phyloP scores from a whole-genome alignment of 92 coral and sea anemone genomes.

The Zoanthus sociatus region DNA sequence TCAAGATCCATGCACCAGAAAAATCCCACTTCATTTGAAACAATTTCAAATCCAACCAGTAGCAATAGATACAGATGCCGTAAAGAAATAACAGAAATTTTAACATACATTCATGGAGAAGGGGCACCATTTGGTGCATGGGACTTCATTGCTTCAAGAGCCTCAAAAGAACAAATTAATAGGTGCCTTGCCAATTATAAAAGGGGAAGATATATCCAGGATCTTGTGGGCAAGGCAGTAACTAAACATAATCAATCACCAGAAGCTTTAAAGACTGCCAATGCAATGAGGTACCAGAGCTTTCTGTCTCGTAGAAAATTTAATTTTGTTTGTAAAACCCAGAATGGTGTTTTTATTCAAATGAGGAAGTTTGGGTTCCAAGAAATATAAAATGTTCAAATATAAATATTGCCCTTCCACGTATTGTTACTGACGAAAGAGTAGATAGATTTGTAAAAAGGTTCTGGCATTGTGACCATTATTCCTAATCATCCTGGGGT shows the following conservation, averaged over 20 bases:
- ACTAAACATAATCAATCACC: slow-evolving; percentile 51
- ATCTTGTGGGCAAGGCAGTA: slow-evolving; percentile 74
- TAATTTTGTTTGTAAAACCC: slow-evolving; percentile 60
- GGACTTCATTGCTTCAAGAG: slow-evolving; percentile 64
- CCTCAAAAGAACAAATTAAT: slow-evolving; percentile 53
- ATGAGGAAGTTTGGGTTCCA: slow-evolving; percentile 62
- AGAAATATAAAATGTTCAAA: slow-evolving; percentile 57
- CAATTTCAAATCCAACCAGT: not conserved
- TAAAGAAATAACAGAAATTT: not conserved
- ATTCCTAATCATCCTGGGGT: slow-evolving; percentile 38
- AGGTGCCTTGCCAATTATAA: not conserved
- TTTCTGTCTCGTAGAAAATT: slow-evolving; percentile 55
- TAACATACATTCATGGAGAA: slow-evolving; percentile 59
- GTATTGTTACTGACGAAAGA: slow-evolving; percentile 13
- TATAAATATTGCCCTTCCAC: slow-evolving; percentile 38
- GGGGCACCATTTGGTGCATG: slow-evolving; percentile 73
- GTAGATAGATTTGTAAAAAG: slow-evolving; percentile 48
- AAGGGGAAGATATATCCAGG: slow-evolving; percentile 66
- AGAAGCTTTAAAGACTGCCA: slow-evolving; percentile 55
- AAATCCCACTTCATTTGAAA: not conserved
- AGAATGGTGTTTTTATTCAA: slow-evolving; percentile 62
- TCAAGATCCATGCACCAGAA: not conserved
- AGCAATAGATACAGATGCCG: not conserved
- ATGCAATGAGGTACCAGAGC: slow-evolving; percentile 50
- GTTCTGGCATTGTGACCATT: not conserved